These are phyloP conservation scores for Platichthys stellatus DNA, from an alignment of 2,113 vertebrate species.

Conservation along the genomic window DNA sequence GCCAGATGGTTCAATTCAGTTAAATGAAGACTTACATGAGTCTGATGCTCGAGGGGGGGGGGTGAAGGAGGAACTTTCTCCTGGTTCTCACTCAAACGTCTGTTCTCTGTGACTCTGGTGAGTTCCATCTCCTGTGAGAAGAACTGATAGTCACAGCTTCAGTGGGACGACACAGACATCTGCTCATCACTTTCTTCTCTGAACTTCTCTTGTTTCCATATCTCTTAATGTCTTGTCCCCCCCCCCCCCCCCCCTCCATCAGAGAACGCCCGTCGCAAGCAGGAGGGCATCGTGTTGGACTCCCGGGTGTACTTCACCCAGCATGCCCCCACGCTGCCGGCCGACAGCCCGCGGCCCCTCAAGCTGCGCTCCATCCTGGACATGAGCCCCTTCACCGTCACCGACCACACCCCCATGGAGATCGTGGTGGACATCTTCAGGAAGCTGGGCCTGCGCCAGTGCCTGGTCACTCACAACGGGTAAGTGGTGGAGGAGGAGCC, in stretches of 20 bases:
- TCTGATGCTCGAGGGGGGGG: too few relatives aligned
- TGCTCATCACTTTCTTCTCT: too few relatives aligned
- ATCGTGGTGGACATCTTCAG: conserved; percentile 99
- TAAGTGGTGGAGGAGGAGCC: conserved; percentile 74
- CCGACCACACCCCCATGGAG: conserved; percentile 99
- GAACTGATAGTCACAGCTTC: too few relatives aligned
- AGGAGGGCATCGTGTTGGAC: conserved; percentile 95
- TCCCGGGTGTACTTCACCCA: conserved; percentile 97
- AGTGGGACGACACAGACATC: too few relatives aligned
- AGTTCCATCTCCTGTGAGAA: too few relatives aligned
- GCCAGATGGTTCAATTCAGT: not conserved
- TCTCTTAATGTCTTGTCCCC: too few relatives aligned
- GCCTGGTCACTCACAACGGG: conserved; percentile 99
- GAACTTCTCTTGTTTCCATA: not conserved
- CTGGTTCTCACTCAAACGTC: too few relatives aligned
- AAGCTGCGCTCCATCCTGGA: conserved; percentile 98
- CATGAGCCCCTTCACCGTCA: conserved; percentile 99
- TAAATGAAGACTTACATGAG: too few relatives aligned
- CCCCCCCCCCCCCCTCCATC: conserved; percentile 1
- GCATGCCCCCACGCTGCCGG: conserved; percentile 95
- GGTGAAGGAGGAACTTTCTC: too few relatives aligned
- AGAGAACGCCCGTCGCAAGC: conserved; percentile 98
- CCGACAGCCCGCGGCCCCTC: conserved; percentile 95
- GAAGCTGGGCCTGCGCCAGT: conserved; percentile 97
- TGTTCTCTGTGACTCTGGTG: too few relatives aligned